Base-by-base conservation (phyloP, 2,113 vertebrate genomes). In the Pachypanchax playfairii region DNA sequence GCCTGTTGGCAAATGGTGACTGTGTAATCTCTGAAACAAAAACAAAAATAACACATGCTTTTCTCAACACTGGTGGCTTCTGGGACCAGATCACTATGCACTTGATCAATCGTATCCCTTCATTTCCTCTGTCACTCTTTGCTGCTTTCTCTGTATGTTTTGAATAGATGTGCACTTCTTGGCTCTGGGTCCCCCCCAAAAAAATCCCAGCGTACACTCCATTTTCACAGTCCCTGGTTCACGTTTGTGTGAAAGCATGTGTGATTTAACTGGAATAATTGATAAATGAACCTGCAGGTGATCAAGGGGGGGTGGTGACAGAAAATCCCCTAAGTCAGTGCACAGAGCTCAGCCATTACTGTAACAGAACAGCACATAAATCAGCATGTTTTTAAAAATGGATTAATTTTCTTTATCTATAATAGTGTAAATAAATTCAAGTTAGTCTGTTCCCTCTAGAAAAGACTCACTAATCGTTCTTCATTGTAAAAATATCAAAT, bases 401-500 rank as follows among this genome's bases (percentile, higher is more conserved):
- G 73, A 80, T 49, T 82, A 12, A 57, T 83, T 78, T 65, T 56
- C 41, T 68, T 64, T 86, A 17, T 56, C 24, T 33, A 71, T 79
- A 89, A 88, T 73, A 73, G 65, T 91, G 90, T 91, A 91, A 89
- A 90, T 91, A 88, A 80, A 73, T 84, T 83, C 85, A 89, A 82
- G 46, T 70, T 69, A 75, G 71, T 51, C 18, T 77, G 55, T 58
- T 71, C 46, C 44, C 63, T 46, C 9, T 41, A 60, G 28, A 18
- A 2, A 50, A 17, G 7, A 55, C 17, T 50, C 49, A 85, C 52
- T 65, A 73, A 72, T 72, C 59, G 7, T 62, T 73, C 55, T 63
- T 65, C 36, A 58, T 60, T 67, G 62, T 74, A 58, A 56, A 66
- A 43, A 58, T 8, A 36, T 21, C 0, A 58, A 87, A 81, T 75